phyloP scores from a whole-genome alignment of 2,797 vertebrate species.

The Vireo griseus region DNA sequence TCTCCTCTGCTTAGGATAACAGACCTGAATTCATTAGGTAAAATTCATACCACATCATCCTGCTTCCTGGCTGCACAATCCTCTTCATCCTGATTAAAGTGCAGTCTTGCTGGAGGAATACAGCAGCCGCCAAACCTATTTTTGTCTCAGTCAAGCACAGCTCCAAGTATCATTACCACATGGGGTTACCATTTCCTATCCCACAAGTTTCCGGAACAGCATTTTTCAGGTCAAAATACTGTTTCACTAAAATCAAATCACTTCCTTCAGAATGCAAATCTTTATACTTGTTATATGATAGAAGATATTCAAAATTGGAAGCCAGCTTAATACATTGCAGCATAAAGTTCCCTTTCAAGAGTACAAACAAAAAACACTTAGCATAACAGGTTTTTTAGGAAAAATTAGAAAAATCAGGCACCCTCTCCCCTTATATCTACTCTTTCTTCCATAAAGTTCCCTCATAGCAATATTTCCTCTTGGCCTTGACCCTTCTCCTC shows the following conservation, averaged over 20 bases:
- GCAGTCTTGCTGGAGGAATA: background rate
- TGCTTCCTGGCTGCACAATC: background rate
- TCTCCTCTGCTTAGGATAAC: background rate
- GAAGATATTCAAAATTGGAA: background rate
- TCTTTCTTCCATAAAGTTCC: background rate
- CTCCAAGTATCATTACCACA: constrained; percentile 15
- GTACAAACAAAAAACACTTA: background rate
- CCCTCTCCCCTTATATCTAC: rapidly evolving
- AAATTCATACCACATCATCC: background rate
- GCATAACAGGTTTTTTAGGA: rapidly evolving
- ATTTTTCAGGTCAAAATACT: background rate
- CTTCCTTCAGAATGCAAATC: background rate
- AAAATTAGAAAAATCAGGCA: background rate
- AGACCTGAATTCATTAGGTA: background rate
- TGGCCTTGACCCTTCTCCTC: background rate
- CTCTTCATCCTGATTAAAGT: background rate
- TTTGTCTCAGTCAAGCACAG: background rate
- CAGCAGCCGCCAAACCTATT: background rate
- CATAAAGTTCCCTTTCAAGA: background rate
- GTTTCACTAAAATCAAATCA: background rate
- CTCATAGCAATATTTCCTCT: background rate
- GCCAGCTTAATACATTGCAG: background rate
- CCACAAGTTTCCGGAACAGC: constrained; percentile 2
- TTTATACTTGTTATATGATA: background rate
- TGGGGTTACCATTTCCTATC: constrained; percentile 47